Percentiles rank a stretch among this genome's conserved stretches.
phyloP scores from a whole-genome alignment of 2,888 invertebrate species.

The Drosophila stalkeri region DNA sequence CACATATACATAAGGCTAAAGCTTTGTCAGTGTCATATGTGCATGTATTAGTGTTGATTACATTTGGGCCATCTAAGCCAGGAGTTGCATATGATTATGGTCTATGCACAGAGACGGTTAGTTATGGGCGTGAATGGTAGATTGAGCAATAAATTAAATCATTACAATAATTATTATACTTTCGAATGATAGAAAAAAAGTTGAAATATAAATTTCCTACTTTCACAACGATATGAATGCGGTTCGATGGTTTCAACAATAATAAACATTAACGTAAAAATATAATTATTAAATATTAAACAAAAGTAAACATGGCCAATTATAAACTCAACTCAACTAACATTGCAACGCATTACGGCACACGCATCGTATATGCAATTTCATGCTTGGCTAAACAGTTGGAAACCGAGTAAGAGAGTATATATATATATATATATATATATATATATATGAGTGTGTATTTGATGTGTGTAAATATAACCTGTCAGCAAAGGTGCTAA shows the following conservation, averaged over 20 bases:
- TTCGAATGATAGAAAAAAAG: conserved; percentile 23
- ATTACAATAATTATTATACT: conserved; percentile 30
- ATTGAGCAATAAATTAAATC: conserved; percentile 42
- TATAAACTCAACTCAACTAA: conserved; percentile 18
- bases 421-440: not conserved
- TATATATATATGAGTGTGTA: not conserved
- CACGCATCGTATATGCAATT: conserved; percentile 53
- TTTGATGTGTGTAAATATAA: conserved; percentile 1
- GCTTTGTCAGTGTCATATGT: conserved; percentile 13
- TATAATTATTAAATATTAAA: conserved; percentile 27
- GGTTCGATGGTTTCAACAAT: conserved; percentile 41
- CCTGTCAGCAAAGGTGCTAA: conserved; percentile 16
- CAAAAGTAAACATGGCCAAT: conserved; percentile 29
- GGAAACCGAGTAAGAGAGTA: conserved; percentile 6
- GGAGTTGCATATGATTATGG: conserved; percentile 43
- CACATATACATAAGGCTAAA: conserved; percentile 30
- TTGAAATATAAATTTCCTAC: conserved; percentile 45
- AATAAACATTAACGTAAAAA: conserved; percentile 10
- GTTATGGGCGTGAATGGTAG: not conserved
- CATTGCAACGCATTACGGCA: conserved; percentile 22
- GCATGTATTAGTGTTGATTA: conserved; percentile 55
- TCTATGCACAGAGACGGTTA: not conserved
- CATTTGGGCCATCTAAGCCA: conserved; percentile 52
- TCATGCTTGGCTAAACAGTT: conserved; percentile 32
- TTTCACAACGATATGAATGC: conserved; percentile 42